Base-by-base conservation (phyloP, 2,113 vertebrate species). In the Chitala chitala region DNA sequence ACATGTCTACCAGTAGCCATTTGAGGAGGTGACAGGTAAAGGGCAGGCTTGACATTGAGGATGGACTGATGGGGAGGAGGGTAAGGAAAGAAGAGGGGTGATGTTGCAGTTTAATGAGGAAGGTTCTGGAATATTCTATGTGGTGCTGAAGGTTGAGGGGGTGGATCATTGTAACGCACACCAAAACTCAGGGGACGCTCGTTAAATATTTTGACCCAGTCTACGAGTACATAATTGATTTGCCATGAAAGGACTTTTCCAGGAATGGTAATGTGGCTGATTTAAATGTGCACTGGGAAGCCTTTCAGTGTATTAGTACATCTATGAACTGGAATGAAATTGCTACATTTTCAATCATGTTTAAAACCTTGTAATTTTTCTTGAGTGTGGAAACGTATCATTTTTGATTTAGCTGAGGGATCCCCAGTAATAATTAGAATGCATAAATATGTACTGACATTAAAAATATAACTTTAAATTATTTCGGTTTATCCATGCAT, bases 1-100 rank as follows among this genome's bases (percentile, higher is more conserved):
- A 72, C 70, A 72, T 24, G 46, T 59, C 53, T 72, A 46, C 9
- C 53, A 42, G 54, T 54, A 72, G 70, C 51, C 50, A 70, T 38
- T 15, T 4, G 1, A 55, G 22, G 70, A 42, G 53, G 17, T 3
- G 24, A 26, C 40, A 31, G 54, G 15, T 44, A 38, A 24, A 44
- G 44, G 53, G 38, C 44, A 36, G 70, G 24, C 9, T 12, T 71
- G 33, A 56, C 53, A 55, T 42, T 71, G 44, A 48, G 33, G 36
- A 44, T 44, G 63, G 38, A 26, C n/a, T 55, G 9, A 44, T 51
- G 26, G 63, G 63, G 20, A 22, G 20, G 36, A 36, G 61, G 33
- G 36, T 4, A n/a, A 5, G 33, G 3, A 51, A 20, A 20, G 48
- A 20, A 51, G 2, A 20, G 48, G 48, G 48, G 48, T 51, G 7